These are phyloP conservation scores for Pteria penguin DNA, from an alignment of 2,888 invertebrate species.

Conservation along the genomic window DNA sequence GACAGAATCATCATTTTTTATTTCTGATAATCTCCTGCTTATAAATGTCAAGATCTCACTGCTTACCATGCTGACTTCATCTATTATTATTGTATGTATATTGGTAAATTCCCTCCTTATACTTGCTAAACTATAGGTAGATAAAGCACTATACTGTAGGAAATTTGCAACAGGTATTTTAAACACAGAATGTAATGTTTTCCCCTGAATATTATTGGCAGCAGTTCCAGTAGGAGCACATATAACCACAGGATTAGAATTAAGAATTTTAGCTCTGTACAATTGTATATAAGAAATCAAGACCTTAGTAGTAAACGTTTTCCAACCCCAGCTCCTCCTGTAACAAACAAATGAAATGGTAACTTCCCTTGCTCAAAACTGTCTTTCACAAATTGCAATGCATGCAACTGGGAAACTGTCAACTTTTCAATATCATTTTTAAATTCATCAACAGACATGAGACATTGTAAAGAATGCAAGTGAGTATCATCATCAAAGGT, in stretches of 20 bases:
- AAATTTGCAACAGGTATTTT: conserved; percentile 40
- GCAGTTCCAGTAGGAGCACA: conserved; percentile 52
- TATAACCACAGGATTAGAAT: conserved; percentile 34
- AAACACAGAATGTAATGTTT: conserved; percentile 42
- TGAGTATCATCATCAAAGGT: conserved; percentile 19
- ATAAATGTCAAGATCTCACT: conserved; percentile 41
- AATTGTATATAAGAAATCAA: conserved; percentile 19
- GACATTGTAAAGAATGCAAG: conserved; percentile 23
- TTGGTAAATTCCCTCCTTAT: conserved; percentile 1
- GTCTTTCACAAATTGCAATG: neutral
- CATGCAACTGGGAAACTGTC: conserved; percentile 20
- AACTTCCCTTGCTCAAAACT: neutral
- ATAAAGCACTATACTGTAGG: conserved; percentile 23
- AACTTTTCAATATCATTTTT: neutral
- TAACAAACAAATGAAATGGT: conserved; percentile 26
- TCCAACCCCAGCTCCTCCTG: conserved; percentile 33
- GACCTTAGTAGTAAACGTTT: conserved; percentile 11
- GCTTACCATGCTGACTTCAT: conserved; percentile 56
- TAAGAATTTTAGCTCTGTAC: neutral
- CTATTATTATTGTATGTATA: conserved; percentile 46
- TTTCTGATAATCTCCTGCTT: conserved; percentile 32
- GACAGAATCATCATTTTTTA: conserved; percentile 28
- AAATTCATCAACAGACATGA: conserved; percentile 16
- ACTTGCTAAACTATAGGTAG: conserved; percentile 21
- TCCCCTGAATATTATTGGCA: conserved; percentile 39